Evolutionary conservation across 2,797 vertebrate species (phyloP).

Genomic region (Clarias platycephalus): DNA sequence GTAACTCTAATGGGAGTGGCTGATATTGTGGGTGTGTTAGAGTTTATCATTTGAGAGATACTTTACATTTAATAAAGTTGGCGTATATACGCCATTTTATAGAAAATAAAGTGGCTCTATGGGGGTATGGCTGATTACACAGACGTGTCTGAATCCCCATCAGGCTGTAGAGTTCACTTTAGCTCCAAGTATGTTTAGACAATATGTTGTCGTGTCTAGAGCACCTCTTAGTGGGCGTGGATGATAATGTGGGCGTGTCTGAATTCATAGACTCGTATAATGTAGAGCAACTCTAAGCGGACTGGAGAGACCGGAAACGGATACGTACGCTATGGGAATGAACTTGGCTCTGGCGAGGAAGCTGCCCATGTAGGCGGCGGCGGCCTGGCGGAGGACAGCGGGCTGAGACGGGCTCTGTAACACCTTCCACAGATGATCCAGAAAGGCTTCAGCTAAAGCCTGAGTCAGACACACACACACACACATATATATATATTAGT

Average conservation of each 20-base stretch:
- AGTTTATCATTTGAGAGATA: too few species aligned
- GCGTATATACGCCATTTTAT: too few species aligned
- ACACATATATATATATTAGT: background rate
- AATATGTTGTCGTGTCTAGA: background rate
- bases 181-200: too few species aligned
- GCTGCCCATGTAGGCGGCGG: constrained; percentile 89
- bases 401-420: constrained; percentile 86
- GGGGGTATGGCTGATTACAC: too few species aligned
- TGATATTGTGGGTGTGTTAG: too few species aligned
- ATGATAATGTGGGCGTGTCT: background rate
- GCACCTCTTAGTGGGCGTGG: background rate
- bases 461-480: constrained; percentile 57
- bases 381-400: constrained; percentile 85
- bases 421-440: constrained; percentile 93
- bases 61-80: too few species aligned
- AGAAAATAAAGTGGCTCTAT: too few species aligned
- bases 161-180: too few species aligned
- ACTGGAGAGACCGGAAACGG: background rate
- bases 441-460: constrained; percentile 90
- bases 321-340: constrained; percentile 86
- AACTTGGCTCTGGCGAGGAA: constrained; percentile 93
- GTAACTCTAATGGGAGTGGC: too few species aligned
- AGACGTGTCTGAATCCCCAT: too few species aligned
- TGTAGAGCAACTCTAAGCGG: background rate
- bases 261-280: background rate